A percentile compares a stretch with the other conserved stretches of the same genome.
Evolutionary conservation across 1,140 invertebrate species (phyloP).

Genomic region (Microplitis mediator): DNA sequence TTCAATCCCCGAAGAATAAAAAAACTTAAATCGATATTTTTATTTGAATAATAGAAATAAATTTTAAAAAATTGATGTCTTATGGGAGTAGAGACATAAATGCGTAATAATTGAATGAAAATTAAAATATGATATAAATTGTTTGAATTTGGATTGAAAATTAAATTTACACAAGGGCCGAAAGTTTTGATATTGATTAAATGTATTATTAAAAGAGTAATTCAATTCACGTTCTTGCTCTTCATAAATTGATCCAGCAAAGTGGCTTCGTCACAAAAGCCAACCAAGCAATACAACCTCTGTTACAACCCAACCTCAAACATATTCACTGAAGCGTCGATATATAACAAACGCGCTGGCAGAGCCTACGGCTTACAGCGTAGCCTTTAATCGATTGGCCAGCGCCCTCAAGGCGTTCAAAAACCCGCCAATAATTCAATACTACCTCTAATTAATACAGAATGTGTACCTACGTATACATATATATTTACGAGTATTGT

Average conservation of each 20-base stretch:
- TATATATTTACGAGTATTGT: too few relatives aligned
- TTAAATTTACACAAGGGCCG: too few relatives aligned
- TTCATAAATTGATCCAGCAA: background rate
- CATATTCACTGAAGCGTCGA: background rate
- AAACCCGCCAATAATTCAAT: conserved; percentile 22
- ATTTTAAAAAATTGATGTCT: too few relatives aligned
- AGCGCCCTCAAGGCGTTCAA: conserved; percentile 20
- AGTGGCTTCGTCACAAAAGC: background rate
- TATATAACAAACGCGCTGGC: background rate
- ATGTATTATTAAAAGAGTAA: background rate
- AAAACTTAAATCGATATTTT: too few relatives aligned
- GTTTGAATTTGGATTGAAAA: too few relatives aligned
- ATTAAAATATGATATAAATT: too few relatives aligned
- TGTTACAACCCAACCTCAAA: background rate
- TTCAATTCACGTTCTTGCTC: background rate
- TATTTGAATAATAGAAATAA: too few relatives aligned
- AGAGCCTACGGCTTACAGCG: background rate
- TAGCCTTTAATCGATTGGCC: conserved; percentile 11
- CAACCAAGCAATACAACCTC: background rate
- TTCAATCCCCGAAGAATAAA: too few relatives aligned
- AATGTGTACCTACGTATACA: background rate
- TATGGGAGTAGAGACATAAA: too few relatives aligned
- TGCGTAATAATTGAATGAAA: too few relatives aligned
- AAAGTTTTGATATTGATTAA: too few relatives aligned
- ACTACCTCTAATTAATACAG: conserved; percentile 14